A percentile compares a stretch with the other conserved stretches of the same genome.
Evolutionary conservation across 1,140 invertebrate genomes (phyloP).

Genomic region (Lepidurus apus): DNA sequence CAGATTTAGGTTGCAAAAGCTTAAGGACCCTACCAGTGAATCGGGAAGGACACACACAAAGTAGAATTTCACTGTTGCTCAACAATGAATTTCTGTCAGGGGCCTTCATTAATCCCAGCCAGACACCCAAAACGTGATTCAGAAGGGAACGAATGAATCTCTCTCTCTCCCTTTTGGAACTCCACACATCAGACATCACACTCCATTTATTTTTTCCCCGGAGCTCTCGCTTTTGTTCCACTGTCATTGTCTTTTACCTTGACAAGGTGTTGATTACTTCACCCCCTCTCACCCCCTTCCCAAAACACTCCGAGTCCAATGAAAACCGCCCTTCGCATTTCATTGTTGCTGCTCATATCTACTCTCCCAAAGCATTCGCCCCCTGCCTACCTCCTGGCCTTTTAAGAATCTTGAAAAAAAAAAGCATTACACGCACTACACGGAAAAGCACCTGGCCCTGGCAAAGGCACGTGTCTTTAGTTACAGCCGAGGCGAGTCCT

Average conservation of each 20-base stretch:
- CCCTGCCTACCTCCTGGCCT: neutral
- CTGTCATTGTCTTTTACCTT: constrained; percentile 3
- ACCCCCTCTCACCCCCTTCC: neutral
- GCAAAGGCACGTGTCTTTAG: neutral
- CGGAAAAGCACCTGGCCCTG: neutral
- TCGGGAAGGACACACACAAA: too few relatives aligned
- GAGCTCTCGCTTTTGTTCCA: neutral
- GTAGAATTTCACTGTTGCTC: too few relatives aligned
- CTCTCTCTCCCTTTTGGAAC: neutral
- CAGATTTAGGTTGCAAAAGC: too few relatives aligned
- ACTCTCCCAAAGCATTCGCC: neutral
- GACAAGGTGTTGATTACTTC: constrained; percentile 14
- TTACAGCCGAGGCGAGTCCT: neutral
- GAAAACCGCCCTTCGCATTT: neutral
- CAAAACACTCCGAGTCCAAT: neutral
- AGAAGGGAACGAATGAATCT: neutral
- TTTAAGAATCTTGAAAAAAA: neutral
- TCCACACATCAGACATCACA: constrained; percentile 14
- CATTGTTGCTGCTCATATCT: constrained; percentile 1
- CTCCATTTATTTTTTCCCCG: neutral
- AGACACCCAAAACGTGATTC: neutral
- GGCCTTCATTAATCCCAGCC: neutral
- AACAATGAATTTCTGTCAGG: neutral
- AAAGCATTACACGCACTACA: neutral
- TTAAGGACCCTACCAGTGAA: too few relatives aligned